phyloP scores from a whole-genome alignment of 1,140 invertebrate species.

The Episyrphus balteatus region DNA sequence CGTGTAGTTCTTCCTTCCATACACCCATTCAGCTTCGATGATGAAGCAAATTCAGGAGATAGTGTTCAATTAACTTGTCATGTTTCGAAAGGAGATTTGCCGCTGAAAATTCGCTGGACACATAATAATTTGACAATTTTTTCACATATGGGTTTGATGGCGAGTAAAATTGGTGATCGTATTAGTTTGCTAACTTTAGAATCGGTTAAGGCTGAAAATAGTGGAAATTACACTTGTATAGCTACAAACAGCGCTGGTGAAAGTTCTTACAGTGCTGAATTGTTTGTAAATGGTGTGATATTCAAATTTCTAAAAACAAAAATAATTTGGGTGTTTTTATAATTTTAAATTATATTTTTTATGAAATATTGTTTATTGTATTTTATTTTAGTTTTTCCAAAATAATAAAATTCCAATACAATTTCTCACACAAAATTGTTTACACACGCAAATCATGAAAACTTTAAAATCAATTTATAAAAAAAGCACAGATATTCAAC shows the following conservation, averaged over 20 bases:
- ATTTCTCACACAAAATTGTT: no score
- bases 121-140: constrained; percentile 40
- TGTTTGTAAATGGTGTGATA: constrained; percentile 45
- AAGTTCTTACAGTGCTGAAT: constrained; percentile 40
- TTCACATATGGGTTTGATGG: constrained; percentile 33
- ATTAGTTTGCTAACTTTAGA: constrained; percentile 15
- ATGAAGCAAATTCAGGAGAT: constrained; percentile 52
- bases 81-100: constrained; percentile 58
- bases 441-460: no score
- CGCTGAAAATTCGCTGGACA: constrained; percentile 51
- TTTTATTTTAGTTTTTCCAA: no score
- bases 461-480: no score
- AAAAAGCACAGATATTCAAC: no score
- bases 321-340: no score
- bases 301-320: no score
- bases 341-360: no score
- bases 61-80: constrained; percentile 56
- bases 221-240: constrained; percentile 55
- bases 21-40: constrained; percentile 53
- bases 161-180: constrained; percentile 24
- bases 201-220: constrained; percentile 47
- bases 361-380: no score
- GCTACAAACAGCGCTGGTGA: constrained; percentile 49
- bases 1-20: constrained; percentile 52
- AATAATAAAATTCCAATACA: no score